Base-by-base conservation (phyloP, 2,797 vertebrate genomes). In the Dallia pectoralis region DNA sequence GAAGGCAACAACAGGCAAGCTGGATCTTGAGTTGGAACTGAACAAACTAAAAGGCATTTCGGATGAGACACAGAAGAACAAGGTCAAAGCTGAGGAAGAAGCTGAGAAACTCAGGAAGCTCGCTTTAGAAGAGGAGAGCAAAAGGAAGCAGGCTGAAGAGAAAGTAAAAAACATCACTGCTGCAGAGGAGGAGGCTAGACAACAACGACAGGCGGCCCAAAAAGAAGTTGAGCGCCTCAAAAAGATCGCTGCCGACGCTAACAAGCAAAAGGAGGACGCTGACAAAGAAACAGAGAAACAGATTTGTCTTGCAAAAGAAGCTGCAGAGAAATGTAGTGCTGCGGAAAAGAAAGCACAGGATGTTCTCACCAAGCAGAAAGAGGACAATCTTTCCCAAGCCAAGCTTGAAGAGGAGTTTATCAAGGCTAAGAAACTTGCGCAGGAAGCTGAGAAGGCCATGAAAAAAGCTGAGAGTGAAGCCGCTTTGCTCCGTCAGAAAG, bases 141-240 rank as follows among this genome's bases (percentile, higher is more conserved):
- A 95, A 78, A 93, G 97, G 71, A 94, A 94, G 0, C 95, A 97
- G 73, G 97, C 97, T 0, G 97, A 99, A 81, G 95, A 96, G 32
- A 97, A 96, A 2, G 95, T 98, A 36, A 96, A 95, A 80, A 90
- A 88, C 85, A 97, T 96, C 53, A 82, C 95, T 0, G 95, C 89
- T 0, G 96, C 97, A 0, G 97, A 99, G 82, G 92, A 97, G 74
- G 96, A 98, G 71, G 97, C 96, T 0, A 96, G 91, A 0, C 88
- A 94, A 22, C 97, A 99, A 70, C 92, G 95, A 76, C 94, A 93
- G 76, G 86, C 86, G 0, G 97, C 97, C 0, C 91, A 96, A 81
- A 94, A 95, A 53, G 97, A 99, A 78, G 96, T 98, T 0, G 94
- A 96, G 22, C 92, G 94, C 19, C 93, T 98, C 32, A 94, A 92